Percentiles rank a stretch among this genome's conserved stretches.
These are phyloP conservation scores for Myoxocephalus aenaeus DNA, from an alignment of 2,797 vertebrate genomes.

Conservation along the genomic window DNA sequence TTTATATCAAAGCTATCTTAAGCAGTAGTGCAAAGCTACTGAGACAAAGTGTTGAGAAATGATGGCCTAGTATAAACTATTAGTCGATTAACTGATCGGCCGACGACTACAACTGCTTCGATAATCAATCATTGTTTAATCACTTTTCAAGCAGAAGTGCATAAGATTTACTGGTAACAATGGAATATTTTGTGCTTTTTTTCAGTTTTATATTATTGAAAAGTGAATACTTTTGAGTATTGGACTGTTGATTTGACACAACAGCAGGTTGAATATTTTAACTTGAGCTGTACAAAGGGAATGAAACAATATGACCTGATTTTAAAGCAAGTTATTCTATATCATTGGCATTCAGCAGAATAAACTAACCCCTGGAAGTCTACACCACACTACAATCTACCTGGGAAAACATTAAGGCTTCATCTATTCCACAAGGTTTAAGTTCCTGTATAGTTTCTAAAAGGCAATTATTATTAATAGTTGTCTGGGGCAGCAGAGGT, in stretches of 20 bases:
- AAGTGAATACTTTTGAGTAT: not conserved
- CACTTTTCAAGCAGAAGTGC: not conserved
- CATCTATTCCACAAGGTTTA: constrained; percentile 7
- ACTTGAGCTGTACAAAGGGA: not conserved
- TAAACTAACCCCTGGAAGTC: not conserved
- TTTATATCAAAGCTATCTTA: not conserved
- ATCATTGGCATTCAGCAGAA: not conserved
- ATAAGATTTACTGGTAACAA: not conserved
- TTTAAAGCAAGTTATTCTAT: not conserved
- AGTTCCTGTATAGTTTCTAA: constrained; percentile 3
- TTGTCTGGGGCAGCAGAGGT: not conserved
- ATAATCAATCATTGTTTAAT: not conserved
- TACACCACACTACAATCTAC: not conserved
- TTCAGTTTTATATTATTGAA: not conserved
- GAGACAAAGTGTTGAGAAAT: too few species aligned
- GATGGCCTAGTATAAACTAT: not conserved
- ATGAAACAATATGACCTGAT: not conserved
- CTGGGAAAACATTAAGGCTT: not conserved
- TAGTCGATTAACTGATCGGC: not conserved
- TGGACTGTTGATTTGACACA: not conserved
- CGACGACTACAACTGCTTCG: not conserved
- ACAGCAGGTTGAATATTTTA: not conserved
- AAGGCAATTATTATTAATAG: not conserved
- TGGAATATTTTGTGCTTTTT: not conserved
- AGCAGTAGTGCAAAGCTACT: not conserved